Evolutionary conservation across 2,797 vertebrate genomes (phyloP), one percentile per base, ranked within the genome.

Genomic region (Acipenser ruthenus): DNA sequence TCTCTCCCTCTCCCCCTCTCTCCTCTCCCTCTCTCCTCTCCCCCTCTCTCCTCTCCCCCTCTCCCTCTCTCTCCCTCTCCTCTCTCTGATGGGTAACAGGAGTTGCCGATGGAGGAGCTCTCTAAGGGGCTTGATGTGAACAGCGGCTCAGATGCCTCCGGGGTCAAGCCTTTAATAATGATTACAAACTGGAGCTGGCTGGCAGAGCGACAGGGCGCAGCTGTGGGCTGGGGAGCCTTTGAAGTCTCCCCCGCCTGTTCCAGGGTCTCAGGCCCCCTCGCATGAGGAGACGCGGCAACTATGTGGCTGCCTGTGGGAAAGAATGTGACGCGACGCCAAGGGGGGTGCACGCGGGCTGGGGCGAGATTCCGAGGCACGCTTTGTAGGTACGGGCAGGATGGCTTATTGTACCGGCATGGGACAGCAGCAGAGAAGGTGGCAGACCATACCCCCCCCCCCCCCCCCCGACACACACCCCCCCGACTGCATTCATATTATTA

Each of bases 151-250:
- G 89, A 90, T 91, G 90, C 85, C 89, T 89, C 83, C 74, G 83
- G 87, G 88, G 88, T 90, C 89, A 91, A 89, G 88, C 90, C 90
- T 91, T 91, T 91, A 91, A 91, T 91, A 91, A 90, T 91, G 90
- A 90, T 90, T 91, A 90, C 89, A 90, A 89, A 90, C 88, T 88
- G 88, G 84, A 89, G 88, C 86, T 80, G 85, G 85, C 88, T 89
- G 85, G 84, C 79, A 86, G 88, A 84, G 86, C 86, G 89, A 90
- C 88, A 89, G 88, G 84, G 87, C 81, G 86, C 90, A 91, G 90
- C 90, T 91, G 90, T 89, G 89, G 78, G 80, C 80, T 83, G 80
- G 84, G 67, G 78, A 67, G 68, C 69, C 88, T 91, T 91, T 90
- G 89, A 91, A 87, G 90, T 88, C 79, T 77, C 78, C 86, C 83